Evolutionary conservation across 2,113 vertebrate species (phyloP).

Genomic region (Lethenteron camtschaticum): DNA sequence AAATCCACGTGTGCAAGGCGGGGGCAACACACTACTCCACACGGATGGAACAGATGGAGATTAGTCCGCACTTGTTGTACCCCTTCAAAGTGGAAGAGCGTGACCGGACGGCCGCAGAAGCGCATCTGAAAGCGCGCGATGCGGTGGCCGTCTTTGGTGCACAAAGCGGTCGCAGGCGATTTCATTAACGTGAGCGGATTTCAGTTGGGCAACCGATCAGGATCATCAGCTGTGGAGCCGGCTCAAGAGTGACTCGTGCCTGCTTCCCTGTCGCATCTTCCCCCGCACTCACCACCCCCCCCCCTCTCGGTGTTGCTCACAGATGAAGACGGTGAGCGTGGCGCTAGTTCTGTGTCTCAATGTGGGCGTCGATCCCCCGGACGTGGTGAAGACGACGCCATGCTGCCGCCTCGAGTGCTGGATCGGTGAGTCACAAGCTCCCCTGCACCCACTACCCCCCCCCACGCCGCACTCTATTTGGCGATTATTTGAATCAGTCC

Average conservation of each 20-base stretch:
- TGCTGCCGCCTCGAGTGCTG: slow-evolving; percentile 86
- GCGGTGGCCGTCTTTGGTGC: too few relatives aligned
- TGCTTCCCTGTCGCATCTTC: not conserved
- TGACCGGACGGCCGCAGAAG: too few relatives aligned
- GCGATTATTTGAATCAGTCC: too few relatives aligned
- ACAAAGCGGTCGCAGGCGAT: too few relatives aligned
- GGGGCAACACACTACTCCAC: too few relatives aligned
- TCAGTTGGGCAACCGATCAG: not conserved
- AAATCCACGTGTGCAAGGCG: too few relatives aligned
- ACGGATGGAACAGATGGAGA: too few relatives aligned
- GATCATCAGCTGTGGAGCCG: not conserved
- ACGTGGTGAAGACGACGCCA: slow-evolving; percentile 93
- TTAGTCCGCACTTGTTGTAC: too few relatives aligned
- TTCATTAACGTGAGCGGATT: not conserved
- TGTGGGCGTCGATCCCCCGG: slow-evolving; percentile 86
- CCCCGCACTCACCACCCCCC: not conserved
- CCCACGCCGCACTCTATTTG: too few relatives aligned
- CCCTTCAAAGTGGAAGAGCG: too few relatives aligned
- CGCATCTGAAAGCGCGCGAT: too few relatives aligned
- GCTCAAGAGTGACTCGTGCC: not conserved
- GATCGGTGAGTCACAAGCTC: slow-evolving; percentile 45
- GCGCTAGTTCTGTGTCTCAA: slow-evolving; percentile 89
- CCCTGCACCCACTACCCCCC: too few relatives aligned
- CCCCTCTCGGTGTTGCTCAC: slow-evolving; percentile 11
- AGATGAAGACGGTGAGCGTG: slow-evolving; percentile 99